Conservation (phyloP, 2,797 vertebrate genomes). For the Artibeus lituratus region DNA sequence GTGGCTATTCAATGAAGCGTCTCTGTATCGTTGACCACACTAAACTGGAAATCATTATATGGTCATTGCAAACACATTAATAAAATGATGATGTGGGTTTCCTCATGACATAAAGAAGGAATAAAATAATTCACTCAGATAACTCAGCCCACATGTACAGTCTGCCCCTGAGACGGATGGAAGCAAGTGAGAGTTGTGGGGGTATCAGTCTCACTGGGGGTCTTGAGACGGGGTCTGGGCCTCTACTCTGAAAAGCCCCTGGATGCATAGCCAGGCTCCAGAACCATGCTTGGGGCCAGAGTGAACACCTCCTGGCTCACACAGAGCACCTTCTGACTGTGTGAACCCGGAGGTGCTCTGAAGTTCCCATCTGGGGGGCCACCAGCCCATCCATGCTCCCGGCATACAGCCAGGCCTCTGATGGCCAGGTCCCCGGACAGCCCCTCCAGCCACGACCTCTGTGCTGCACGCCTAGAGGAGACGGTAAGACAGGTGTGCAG, state of each 20-base stretch:
- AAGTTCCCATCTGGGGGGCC: neutral
- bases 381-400: too few species aligned
- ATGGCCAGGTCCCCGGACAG: neutral
- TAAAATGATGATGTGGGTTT: constrained; percentile 72
- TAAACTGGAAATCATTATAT: constrained; percentile 67
- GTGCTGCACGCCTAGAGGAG: neutral
- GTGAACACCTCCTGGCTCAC: too few species aligned
- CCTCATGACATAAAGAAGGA: constrained; percentile 69
- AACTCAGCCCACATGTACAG: constrained; percentile 22
- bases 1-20: constrained; percentile 66
- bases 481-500: neutral
- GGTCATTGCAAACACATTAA: constrained; percentile 71
- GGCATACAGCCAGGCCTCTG: neutral
- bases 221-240: neutral
- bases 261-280: neutral
- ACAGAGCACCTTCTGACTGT: too few species aligned
- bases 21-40: constrained; percentile 42
- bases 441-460: neutral
- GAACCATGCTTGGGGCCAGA: neutral
- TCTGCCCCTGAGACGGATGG: neutral
- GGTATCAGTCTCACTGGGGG: neutral
- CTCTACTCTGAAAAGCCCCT: neutral
- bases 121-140: constrained; percentile 78
- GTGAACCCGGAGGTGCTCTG: neutral
- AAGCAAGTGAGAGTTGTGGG: neutral